Base-by-base conservation (phyloP, 92 coral and sea anemone species). In the Heliopora coerulea region DNA sequence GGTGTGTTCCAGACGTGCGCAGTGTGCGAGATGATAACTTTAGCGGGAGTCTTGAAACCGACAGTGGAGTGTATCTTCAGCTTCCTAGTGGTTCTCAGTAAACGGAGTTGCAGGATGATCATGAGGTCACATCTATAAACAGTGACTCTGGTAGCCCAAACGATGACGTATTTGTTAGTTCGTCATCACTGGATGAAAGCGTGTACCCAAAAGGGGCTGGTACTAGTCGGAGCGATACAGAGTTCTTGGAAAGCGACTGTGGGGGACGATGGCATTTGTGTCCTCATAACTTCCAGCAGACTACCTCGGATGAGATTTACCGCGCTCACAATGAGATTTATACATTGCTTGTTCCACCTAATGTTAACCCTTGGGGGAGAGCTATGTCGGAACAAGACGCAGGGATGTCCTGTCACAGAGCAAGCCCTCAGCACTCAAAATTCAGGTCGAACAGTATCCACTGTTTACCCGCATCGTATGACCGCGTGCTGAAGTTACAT, bases 361-460 rank as follows among this genome's bases (percentile, higher is more conserved):
- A 70, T 29, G 63, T 33, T 1, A 70, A 70, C 21, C 77, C 77
- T 4, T 70, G 77, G 77, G 17, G 49, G 63, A 7, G 52, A 15
- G 26, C 63, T 30, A 31, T 52, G 63, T 70, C 77, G 9, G 77
- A 54, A 31, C 32, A 70, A 27, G 62, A 32, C 14, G 49, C 77
- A 14, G 24, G 58, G 13, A 30, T 28, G 50, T 13, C 11, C 27
- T 33, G 26, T 33, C 21, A 26, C 4, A 34, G 42, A 35, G 13
- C 63, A 0, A 52, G 30, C 24, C 35, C 27, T 8, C 32, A 12
- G 3, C 18, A 15, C 0, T 7, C 44, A 1, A 68, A 68, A 68
- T 41, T 27, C 26, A 59, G 77, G 17, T 41, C 77, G 27, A 70
- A 70, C 23, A 70, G 77, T 54, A 70, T 58, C 17, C 62, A 62